Evolutionary conservation across 2,113 vertebrate species (phyloP).

Genomic region (Solenodon paradoxus): DNA sequence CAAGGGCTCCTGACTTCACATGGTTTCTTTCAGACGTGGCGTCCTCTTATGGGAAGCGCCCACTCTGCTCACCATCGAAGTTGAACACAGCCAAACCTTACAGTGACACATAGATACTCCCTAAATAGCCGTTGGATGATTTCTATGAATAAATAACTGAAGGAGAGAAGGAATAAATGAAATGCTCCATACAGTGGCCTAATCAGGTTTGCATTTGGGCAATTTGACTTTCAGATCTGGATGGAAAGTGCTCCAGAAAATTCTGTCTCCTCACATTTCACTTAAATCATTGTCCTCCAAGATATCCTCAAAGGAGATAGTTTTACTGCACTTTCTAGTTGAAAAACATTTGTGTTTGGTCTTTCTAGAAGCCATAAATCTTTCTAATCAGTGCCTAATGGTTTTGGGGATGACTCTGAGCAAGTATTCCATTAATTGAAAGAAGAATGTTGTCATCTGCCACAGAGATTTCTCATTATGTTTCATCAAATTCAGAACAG

Average conservation of each 20-base stretch:
- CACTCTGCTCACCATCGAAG: neutral
- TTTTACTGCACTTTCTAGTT: slow-evolving; percentile 30
- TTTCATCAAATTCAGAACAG: slow-evolving; percentile 54
- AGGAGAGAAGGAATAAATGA: neutral
- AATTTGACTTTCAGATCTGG: slow-evolving; percentile 19
- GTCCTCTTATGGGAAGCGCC: neutral
- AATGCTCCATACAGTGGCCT: neutral
- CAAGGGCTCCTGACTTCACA: neutral
- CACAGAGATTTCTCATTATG: slow-evolving; percentile 59
- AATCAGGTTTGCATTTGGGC: neutral
- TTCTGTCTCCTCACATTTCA: slow-evolving; percentile 21
- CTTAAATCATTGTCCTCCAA: slow-evolving; percentile 31
- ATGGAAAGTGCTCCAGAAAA: slow-evolving; percentile 30
- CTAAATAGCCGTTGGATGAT: neutral
- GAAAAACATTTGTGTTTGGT: slow-evolving; percentile 38
- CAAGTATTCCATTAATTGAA: slow-evolving; percentile 42
- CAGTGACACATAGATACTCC: neutral
- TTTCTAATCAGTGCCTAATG: slow-evolving; percentile 42
- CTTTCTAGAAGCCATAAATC: slow-evolving; percentile 58
- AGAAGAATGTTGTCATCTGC: slow-evolving; percentile 52
- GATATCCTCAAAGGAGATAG: slow-evolving; percentile 14
- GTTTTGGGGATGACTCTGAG: slow-evolving; percentile 36
- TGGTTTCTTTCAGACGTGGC: neutral
- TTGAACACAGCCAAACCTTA: neutral
- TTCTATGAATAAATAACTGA: slow-evolving; percentile 44